These are phyloP conservation scores for Apeira syringaria DNA, from an alignment of 2,888 invertebrate species.

Conservation along the genomic window DNA sequence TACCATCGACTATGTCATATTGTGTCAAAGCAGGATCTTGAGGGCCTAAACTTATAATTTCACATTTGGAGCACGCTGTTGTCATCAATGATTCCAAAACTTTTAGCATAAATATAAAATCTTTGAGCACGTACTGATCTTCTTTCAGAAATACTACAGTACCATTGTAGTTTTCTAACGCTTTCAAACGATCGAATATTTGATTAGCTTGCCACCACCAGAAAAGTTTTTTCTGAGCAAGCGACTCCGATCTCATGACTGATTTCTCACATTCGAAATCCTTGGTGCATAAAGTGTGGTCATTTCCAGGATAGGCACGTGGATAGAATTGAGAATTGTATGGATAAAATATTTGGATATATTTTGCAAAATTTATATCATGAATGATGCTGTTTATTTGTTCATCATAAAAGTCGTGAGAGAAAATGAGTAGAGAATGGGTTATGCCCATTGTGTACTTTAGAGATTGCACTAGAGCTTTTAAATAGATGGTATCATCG, in stretches of 20 bases:
- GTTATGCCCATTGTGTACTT: slow-evolving; percentile 37
- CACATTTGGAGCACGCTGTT: slow-evolving; percentile 40
- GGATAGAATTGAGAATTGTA: slow-evolving; percentile 49
- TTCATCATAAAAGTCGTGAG: slow-evolving; percentile 36
- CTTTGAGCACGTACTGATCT: slow-evolving; percentile 44
- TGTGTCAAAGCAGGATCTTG: slow-evolving; percentile 26
- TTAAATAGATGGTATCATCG: slow-evolving; percentile 36
- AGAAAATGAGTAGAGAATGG: slow-evolving; percentile 44
- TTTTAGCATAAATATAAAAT: slow-evolving; percentile 42
- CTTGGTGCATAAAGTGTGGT: slow-evolving; percentile 37
- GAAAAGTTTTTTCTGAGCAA: slow-evolving; percentile 47
- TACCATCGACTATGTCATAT: slow-evolving; percentile 24
- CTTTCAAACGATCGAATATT: slow-evolving; percentile 44
- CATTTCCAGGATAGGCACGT: slow-evolving; percentile 47
- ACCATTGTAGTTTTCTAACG: slow-evolving; percentile 25
- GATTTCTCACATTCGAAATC: slow-evolving; percentile 38
- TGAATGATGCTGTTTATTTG: slow-evolving; percentile 35
- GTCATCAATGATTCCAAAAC: slow-evolving; percentile 30
- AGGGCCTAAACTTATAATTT: slow-evolving; percentile 46
- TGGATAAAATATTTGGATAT: slow-evolving; percentile 49
- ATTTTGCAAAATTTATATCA: slow-evolving; percentile 37
- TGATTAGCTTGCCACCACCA: slow-evolving; percentile 58
- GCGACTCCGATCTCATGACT: slow-evolving; percentile 29
- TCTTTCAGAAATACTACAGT: slow-evolving; percentile 42
- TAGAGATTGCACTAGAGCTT: slow-evolving; percentile 40